phyloP scores from a whole-genome alignment of 2,797 vertebrate genomes.

The Linurgus olivaceus region DNA sequence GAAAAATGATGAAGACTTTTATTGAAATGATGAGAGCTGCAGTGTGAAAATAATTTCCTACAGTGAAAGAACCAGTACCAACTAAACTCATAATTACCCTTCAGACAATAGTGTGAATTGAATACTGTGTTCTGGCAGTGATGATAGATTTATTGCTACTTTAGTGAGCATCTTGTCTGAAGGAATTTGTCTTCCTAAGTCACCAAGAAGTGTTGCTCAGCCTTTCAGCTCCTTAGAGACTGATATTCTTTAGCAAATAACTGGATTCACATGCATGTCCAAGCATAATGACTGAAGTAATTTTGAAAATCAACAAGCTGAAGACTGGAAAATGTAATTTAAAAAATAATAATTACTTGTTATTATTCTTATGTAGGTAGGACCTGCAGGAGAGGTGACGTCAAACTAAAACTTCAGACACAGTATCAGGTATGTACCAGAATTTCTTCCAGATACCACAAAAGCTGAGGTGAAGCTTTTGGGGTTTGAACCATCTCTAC shows the following conservation, averaged over 20 bases:
- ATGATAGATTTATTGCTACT: neutral
- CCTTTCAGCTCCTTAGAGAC: neutral
- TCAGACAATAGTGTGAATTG: neutral
- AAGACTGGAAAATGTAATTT: neutral
- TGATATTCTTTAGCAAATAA: neutral
- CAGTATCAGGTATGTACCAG: neutral
- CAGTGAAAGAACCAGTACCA: neutral
- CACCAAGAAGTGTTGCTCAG: neutral
- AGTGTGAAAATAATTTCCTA: neutral
- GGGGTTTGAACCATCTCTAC: neutral
- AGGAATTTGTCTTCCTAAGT: neutral
- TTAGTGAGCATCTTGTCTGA: neutral
- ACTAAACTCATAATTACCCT: neutral
- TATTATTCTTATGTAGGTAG: neutral
- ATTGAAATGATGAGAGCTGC: neutral
- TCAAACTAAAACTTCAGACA: neutral
- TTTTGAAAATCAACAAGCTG: neutral
- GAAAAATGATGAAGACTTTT: neutral
- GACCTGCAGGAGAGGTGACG: neutral
- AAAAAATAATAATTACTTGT: neutral
- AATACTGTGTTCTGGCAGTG: neutral
- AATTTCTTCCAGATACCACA: neutral
- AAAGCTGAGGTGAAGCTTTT: neutral
- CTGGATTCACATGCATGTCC: neutral
- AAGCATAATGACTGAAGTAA: neutral